Percentiles rank a stretch among this genome's conserved stretches.
phyloP scores from a whole-genome alignment of 2,888 invertebrate species.

The Crossocerus cetratus region DNA sequence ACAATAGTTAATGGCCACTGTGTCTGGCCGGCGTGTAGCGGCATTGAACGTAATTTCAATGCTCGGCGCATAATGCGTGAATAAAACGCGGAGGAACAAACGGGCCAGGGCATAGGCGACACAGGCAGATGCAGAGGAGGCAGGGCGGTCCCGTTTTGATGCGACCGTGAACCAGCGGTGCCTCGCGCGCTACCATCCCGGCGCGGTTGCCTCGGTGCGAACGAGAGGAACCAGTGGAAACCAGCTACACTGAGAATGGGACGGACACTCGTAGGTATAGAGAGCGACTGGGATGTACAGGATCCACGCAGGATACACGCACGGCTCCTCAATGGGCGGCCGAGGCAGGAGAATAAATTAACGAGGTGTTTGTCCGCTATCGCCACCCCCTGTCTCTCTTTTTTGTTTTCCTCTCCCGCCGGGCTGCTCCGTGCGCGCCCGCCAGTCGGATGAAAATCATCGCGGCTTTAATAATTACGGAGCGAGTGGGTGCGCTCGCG shows the following conservation, averaged over 20 bases:
- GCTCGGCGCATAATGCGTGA: slow-evolving; percentile 32
- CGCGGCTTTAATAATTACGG: slow-evolving; percentile 57
- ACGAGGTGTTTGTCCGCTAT: slow-evolving; percentile 59
- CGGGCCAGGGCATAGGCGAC: background rate
- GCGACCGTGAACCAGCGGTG: slow-evolving; percentile 17
- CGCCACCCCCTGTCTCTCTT: slow-evolving; percentile 29
- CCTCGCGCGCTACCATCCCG: background rate
- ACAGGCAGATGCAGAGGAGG: background rate
- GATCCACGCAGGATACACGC: slow-evolving; percentile 2
- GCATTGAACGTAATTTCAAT: slow-evolving; percentile 45
- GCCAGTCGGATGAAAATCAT: slow-evolving; percentile 51
- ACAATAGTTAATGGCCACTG: slow-evolving; percentile 13
- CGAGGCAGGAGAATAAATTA: slow-evolving; percentile 56
- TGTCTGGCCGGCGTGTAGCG: slow-evolving; percentile 17
- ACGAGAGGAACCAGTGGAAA: background rate
- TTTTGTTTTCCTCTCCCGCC: background rate
- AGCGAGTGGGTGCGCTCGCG: too few relatives aligned
- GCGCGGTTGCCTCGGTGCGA: background rate
- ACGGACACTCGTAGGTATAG: slow-evolving; percentile 11
- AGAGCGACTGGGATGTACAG: slow-evolving; percentile 9
- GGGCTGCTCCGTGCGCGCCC: too few relatives aligned
- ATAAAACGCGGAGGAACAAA: slow-evolving; percentile 27
- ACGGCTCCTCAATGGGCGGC: slow-evolving; percentile 40
- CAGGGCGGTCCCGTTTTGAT: slow-evolving; percentile 13
- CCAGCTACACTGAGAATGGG: background rate